phyloP scores from a whole-genome alignment of 2,113 vertebrate genomes.

The Progne subis region DNA sequence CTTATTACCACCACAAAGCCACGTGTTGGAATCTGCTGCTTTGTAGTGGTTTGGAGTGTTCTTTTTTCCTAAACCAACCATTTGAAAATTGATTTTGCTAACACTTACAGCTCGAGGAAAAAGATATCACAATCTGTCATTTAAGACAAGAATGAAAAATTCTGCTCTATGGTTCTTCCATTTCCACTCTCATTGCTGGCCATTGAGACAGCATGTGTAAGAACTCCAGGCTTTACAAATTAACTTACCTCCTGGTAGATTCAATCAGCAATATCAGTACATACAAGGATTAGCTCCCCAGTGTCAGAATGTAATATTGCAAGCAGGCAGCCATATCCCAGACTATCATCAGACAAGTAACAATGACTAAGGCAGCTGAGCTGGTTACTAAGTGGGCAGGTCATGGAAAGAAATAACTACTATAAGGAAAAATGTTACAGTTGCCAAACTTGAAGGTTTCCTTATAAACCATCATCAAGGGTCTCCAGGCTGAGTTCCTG shows the following conservation, averaged over 20 bases:
- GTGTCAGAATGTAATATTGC: not conserved
- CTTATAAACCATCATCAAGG: not conserved
- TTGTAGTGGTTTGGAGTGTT: not conserved
- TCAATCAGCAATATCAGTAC: constrained; percentile 19
- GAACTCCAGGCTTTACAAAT: constrained; percentile 22
- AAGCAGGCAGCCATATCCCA: not conserved
- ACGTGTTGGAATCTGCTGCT: not conserved
- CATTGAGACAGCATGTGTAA: not conserved
- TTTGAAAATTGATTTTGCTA: constrained; percentile 15
- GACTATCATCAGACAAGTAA: not conserved
- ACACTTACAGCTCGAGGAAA: not conserved
- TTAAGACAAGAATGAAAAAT: not conserved
- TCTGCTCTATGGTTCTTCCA: not conserved
- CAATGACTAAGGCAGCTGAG: not conserved
- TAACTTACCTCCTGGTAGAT: constrained; percentile 59
- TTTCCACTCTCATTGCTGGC: not conserved
- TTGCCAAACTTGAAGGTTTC: not conserved
- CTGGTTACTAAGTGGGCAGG: not conserved
- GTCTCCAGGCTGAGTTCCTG: not conserved
- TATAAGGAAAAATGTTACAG: not conserved
- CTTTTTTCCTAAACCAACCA: not conserved
- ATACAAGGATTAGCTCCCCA: not conserved
- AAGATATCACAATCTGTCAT: not conserved
- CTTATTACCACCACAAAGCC: not conserved
- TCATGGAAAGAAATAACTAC: not conserved